Evolutionary conservation across 1,140 invertebrate genomes (phyloP).

Genomic region (Papilio machaon): DNA sequence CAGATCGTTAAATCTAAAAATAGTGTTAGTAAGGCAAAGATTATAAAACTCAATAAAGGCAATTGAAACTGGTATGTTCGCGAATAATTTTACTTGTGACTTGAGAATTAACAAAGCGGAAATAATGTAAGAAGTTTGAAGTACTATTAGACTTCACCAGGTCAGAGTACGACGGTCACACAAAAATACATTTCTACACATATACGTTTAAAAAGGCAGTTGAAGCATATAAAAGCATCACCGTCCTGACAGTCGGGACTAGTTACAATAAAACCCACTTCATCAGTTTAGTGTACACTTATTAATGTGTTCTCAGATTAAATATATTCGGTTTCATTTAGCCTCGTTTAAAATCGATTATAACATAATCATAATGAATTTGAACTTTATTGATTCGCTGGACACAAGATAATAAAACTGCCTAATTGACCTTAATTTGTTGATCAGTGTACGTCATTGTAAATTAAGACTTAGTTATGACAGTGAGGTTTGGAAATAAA

Average conservation of each 20-base stretch:
- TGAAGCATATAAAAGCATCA: too few relatives aligned
- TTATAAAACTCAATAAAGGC: constrained; percentile 31
- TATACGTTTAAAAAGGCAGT: too few relatives aligned
- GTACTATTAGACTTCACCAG: background rate
- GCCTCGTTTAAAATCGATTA: constrained; percentile 29
- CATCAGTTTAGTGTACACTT: background rate
- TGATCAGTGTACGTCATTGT: constrained; percentile 25
- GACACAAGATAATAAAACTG: constrained; percentile 31
- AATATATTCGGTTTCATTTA: constrained; percentile 34
- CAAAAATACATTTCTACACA: too few relatives aligned
- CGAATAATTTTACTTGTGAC: background rate
- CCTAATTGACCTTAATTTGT: constrained; percentile 39
- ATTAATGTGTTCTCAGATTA: constrained; percentile 22
- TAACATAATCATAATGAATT: constrained; percentile 16
- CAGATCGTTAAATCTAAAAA: constrained; percentile 22
- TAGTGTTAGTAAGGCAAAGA: constrained; percentile 3
- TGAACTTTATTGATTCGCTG: constrained; percentile 2
- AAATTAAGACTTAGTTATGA: background rate
- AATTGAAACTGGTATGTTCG: constrained; percentile 20
- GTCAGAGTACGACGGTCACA: too few relatives aligned
- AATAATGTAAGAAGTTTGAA: background rate
- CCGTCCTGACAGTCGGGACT: background rate
- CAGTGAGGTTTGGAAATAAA: background rate
- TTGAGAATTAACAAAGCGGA: background rate
- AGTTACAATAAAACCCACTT: background rate